A percentile compares a stretch with the other conserved stretches of the same genome.
Conservation (phyloP, 2,888 invertebrate species). For the Lapara coniferarum region DNA sequence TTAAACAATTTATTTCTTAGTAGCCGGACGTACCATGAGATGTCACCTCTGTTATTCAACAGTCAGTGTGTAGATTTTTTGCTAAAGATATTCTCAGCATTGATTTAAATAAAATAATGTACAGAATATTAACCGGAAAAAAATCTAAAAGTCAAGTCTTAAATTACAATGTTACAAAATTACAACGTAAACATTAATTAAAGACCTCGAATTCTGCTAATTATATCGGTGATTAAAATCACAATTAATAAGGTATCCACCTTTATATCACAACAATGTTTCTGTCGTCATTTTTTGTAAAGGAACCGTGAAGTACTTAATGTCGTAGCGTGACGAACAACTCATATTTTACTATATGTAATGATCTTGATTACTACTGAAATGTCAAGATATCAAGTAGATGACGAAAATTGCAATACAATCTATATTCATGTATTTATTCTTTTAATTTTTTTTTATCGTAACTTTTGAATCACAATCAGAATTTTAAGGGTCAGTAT, state of each 20-base stretch:
- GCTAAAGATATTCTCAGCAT: too few relatives aligned
- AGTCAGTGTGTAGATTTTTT: too few relatives aligned
- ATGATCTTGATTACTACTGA: conserved; percentile 32
- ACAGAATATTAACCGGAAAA: not conserved
- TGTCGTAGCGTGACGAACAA: conserved; percentile 30
- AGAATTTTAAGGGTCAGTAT: too few relatives aligned
- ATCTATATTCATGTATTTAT: conserved; percentile 9
- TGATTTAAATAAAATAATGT: too few relatives aligned
- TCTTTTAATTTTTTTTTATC: not conserved
- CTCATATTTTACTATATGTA: conserved; percentile 35
- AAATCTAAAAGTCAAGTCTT: not conserved
- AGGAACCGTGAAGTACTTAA: conserved; percentile 27
- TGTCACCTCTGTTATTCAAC: too few relatives aligned
- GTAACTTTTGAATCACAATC: not conserved
- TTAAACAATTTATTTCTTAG: too few relatives aligned
- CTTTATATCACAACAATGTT: conserved; percentile 36
- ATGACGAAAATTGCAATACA: not conserved
- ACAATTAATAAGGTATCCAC: conserved; percentile 23
- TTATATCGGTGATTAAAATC: conserved; percentile 28
- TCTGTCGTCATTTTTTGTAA: conserved; percentile 31
- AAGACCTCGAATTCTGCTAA: conserved; percentile 24
- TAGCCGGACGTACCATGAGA: too few relatives aligned
- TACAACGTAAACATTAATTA: not conserved
- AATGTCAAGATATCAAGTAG: conserved; percentile 28
- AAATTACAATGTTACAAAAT: not conserved